These are phyloP conservation scores for Rhyacichthys aspro DNA, from an alignment of 2,797 vertebrate species.

Conservation along the genomic window DNA sequence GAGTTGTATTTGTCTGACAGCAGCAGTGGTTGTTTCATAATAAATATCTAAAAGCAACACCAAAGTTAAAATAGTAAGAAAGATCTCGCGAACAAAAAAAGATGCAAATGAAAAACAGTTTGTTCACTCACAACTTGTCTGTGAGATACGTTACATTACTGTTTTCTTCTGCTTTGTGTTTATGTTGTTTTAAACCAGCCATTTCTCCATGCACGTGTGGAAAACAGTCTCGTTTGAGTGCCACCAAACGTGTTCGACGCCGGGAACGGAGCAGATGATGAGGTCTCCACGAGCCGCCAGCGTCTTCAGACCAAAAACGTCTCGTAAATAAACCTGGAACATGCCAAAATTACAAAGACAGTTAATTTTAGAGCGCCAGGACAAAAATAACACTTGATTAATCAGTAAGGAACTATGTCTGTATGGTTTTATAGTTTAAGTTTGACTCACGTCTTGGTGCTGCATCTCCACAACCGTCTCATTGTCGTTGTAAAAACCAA, in stretches of 20 bases:
- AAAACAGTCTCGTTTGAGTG: conserved; percentile 90
- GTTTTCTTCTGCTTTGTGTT: conserved; percentile 6
- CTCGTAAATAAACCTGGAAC: conserved; percentile 83
- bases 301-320: conserved; percentile 89
- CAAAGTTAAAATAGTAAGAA: neutral
- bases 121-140: conserved; percentile 3
- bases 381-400: neutral
- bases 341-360: neutral
- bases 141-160: neutral
- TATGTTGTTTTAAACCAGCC: conserved; percentile 80
- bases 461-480: conserved; percentile 89
- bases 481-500: conserved; percentile 89
- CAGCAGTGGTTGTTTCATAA: conserved; percentile 10
- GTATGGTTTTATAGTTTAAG: neutral
- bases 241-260: conserved; percentile 85
- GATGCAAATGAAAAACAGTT: neutral
- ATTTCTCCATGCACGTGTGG: conserved; percentile 85
- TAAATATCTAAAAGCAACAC: neutral
- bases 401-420: neutral
- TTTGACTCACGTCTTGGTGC: conserved; percentile 84
- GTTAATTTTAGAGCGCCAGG: neutral
- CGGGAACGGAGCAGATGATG: conserved; percentile 79
- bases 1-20: conserved; percentile 1
- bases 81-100: neutral
- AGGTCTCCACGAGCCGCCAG: conserved; percentile 84